phyloP scores from a whole-genome alignment of 2,797 vertebrate genomes.

The Pagetopsis macropterus region DNA sequence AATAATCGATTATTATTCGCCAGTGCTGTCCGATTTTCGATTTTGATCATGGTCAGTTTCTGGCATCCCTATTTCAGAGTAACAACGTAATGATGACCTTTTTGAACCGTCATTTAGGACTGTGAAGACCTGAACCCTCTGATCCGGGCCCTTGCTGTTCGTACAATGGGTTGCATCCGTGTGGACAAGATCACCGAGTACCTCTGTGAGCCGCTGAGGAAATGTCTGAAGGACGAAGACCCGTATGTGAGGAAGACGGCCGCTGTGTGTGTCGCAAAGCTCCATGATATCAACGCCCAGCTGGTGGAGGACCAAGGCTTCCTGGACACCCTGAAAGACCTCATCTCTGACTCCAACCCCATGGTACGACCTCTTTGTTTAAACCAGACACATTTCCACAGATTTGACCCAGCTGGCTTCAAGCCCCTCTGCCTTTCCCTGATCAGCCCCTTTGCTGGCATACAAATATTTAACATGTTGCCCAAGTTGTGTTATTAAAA shows the following conservation, averaged over 20 bases:
- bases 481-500: neutral
- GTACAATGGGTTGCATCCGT: constrained; percentile 97
- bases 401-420: neutral
- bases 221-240: constrained; percentile 98
- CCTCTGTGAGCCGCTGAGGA: constrained; percentile 95
- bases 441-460: constrained; percentile 7
- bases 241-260: constrained; percentile 97
- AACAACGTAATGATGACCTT: neutral
- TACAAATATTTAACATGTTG: constrained; percentile 12
- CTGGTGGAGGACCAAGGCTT: constrained; percentile 97
- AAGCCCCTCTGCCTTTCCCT: neutral
- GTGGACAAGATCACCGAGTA: constrained; percentile 99
- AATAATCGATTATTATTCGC: too few species aligned
- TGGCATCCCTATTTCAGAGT: too few species aligned
- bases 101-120: constrained; percentile 80
- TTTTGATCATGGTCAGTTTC: too few species aligned
- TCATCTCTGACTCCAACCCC: constrained; percentile 97
- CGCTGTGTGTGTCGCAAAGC: constrained; percentile 95
- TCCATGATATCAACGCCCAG: constrained; percentile 97
- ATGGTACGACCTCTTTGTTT: constrained; percentile 82
- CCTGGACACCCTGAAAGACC: constrained; percentile 95
- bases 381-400: too few species aligned
- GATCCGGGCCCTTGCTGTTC: constrained; percentile 94
- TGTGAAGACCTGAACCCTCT: constrained; percentile 98
- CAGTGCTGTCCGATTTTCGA: too few species aligned